phyloP scores from a whole-genome alignment of 2,888 invertebrate species.

The Cephus pulcher region DNA sequence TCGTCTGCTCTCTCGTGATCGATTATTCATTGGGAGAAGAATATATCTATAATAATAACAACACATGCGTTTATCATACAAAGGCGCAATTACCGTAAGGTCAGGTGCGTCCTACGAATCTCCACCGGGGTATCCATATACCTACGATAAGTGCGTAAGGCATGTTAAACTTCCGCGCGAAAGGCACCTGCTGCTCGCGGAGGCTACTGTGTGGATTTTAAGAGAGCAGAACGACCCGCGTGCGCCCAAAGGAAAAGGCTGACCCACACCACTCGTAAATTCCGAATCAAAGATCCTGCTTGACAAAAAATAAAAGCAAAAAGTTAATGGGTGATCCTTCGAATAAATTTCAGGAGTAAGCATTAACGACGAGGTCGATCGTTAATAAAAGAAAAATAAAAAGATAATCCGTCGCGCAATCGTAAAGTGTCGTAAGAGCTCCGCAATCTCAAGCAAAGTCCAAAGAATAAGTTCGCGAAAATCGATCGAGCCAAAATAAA shows the following conservation, averaged over 20 bases:
- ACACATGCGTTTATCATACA: neutral
- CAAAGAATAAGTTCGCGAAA: neutral
- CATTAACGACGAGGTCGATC: neutral
- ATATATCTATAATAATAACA: neutral
- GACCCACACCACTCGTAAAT: neutral
- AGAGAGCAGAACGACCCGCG: neutral
- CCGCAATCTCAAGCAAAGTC: neutral
- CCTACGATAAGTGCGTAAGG: neutral
- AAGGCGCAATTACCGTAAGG: neutral
- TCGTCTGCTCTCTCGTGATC: no score
- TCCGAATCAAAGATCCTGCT: neutral
- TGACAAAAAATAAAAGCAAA: neutral
- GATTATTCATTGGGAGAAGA: neutral
- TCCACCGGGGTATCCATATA: neutral
- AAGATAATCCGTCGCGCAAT: neutral
- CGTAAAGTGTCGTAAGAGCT: neutral
- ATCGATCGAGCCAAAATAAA: conserved; percentile 3
- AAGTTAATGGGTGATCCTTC: neutral
- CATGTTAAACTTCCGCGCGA: neutral
- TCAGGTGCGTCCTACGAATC: neutral
- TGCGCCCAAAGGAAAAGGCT: neutral
- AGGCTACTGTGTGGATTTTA: neutral
- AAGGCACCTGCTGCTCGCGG: neutral
- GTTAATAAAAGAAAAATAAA: neutral
- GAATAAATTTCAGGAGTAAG: neutral